phyloP scores from a whole-genome alignment of 1,140 invertebrate genomes.

The Drosophila quadrilineata region DNA sequence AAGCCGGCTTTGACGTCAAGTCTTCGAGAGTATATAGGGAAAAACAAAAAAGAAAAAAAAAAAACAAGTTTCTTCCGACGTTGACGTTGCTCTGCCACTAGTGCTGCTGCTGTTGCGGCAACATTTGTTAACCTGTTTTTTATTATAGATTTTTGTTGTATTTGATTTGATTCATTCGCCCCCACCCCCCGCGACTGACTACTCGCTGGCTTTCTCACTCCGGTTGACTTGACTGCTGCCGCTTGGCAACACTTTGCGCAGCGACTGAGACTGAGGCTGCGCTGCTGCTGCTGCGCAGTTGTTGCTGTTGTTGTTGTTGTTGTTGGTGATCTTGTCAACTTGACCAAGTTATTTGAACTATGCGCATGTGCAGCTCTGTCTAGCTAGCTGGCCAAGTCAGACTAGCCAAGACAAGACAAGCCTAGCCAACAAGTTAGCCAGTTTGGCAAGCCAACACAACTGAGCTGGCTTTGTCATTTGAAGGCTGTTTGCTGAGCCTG shows the following conservation, averaged over 20 bases:
- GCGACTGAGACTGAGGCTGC: no score
- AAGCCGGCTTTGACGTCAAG: slow-evolving; percentile 69
- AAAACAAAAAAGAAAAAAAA: slow-evolving; percentile 72
- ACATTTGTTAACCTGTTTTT: slow-evolving; percentile 78
- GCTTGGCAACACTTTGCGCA: slow-evolving; percentile 64
- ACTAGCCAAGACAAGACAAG: no score
- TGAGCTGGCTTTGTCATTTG: slow-evolving; percentile 62
- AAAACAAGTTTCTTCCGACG: slow-evolving; percentile 76
- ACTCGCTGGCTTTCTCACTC: slow-evolving; percentile 7
- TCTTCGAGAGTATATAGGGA: slow-evolving; percentile 47
- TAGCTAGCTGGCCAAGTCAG: slow-evolving; percentile 24
- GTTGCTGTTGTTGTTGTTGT: slow-evolving; percentile 27
- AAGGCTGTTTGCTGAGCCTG: slow-evolving; percentile 61
- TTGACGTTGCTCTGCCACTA: slow-evolving; percentile 26
- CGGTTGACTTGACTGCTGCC: slow-evolving; percentile 50
- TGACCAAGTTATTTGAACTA: slow-evolving; percentile 79
- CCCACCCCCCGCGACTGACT: neutral
- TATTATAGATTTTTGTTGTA: slow-evolving; percentile 69
- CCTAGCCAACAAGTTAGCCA: slow-evolving; percentile 1
- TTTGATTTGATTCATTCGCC: slow-evolving; percentile 48
- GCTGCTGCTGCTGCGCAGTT: slow-evolving; percentile 11
- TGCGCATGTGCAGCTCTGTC: slow-evolving; percentile 68
- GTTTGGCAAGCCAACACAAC: slow-evolving; percentile 16
- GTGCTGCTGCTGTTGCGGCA: slow-evolving; percentile 56
- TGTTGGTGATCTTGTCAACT: slow-evolving; percentile 74